Evolutionary conservation across 2,888 invertebrate genomes (phyloP).

Genomic region (Cephus rjabovi): DNA sequence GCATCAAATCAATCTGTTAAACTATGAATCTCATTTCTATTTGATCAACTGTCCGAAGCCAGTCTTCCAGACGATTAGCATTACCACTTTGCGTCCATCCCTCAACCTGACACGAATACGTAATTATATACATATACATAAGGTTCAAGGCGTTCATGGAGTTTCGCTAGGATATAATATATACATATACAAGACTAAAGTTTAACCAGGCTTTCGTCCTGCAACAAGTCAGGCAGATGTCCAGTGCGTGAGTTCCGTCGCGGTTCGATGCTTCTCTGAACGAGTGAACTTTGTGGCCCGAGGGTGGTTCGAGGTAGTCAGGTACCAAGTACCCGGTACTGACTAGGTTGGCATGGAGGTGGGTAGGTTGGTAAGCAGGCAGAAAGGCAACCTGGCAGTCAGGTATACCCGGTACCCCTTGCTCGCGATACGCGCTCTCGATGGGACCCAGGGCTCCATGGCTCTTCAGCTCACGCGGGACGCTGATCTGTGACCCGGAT

Average conservation of each 20-base stretch:
- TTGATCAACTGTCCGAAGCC: neutral
- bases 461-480: slow-evolving; percentile 57
- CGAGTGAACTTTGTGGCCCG: slow-evolving; percentile 41
- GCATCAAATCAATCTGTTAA: neutral
- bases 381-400: slow-evolving; percentile 25
- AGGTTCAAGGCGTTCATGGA: too few species aligned
- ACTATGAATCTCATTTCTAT: neutral
- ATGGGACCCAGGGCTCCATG: slow-evolving; percentile 51
- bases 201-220: neutral
- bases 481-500: slow-evolving; percentile 67
- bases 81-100: neutral
- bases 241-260: slow-evolving; percentile 16
- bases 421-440: slow-evolving; percentile 64
- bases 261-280: slow-evolving; percentile 8
- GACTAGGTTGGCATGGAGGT: slow-evolving; percentile 10
- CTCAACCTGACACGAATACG: neutral
- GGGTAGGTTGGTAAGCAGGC: neutral
- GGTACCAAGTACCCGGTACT: slow-evolving; percentile 29
- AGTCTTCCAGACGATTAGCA: neutral
- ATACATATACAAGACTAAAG: neutral
- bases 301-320: slow-evolving; percentile 37
- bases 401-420: slow-evolving; percentile 49
- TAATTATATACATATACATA: neutral
- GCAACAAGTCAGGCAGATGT: neutral
- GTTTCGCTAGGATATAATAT: too few species aligned